Conservation (phyloP, 1,140 invertebrate species). For the Gonioctena quinquepunctata region DNA sequence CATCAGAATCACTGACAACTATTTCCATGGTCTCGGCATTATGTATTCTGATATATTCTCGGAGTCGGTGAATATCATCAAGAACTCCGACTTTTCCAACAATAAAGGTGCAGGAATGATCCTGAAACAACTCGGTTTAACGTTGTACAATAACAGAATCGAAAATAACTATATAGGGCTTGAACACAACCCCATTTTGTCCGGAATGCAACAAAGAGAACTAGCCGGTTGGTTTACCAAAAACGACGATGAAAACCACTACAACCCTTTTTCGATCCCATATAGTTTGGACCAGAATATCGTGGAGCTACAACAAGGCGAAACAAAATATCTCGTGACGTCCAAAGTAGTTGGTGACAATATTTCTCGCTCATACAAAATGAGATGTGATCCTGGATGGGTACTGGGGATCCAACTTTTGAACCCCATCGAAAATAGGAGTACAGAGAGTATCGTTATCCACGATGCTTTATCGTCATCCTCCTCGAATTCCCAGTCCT, state of each 20-base stretch:
- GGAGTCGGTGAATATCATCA: slow-evolving; percentile 79
- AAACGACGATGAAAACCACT: slow-evolving; percentile 68
- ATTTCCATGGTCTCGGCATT: slow-evolving; percentile 85
- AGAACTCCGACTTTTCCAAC: slow-evolving; percentile 84
- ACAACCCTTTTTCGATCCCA: slow-evolving; percentile 72
- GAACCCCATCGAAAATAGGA: slow-evolving; percentile 86
- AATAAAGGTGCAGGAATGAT: slow-evolving; percentile 89
- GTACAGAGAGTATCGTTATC: slow-evolving; percentile 79
- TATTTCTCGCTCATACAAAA: slow-evolving; percentile 48
- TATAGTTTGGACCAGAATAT: slow-evolving; percentile 62
- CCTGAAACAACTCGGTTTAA: slow-evolving; percentile 84
- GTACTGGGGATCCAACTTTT: slow-evolving; percentile 81
- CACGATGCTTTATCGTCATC: slow-evolving; percentile 72
- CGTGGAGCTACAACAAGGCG: slow-evolving; percentile 66
- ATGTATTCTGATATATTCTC: slow-evolving; percentile 88
- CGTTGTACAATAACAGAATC: slow-evolving; percentile 74
- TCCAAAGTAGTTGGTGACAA: slow-evolving; percentile 63
- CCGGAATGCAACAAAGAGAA: slow-evolving; percentile 84
- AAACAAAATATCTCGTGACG: slow-evolving; percentile 79
- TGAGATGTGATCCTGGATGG: slow-evolving; percentile 64
- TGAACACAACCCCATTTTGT: slow-evolving; percentile 87
- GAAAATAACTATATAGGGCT: slow-evolving; percentile 89
- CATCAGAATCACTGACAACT: slow-evolving; percentile 78
- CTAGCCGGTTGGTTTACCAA: slow-evolving; percentile 89
- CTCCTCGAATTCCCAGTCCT: slow-evolving; percentile 63